Conservation (phyloP, 1,140 invertebrate species). For the Caenorhabditis tropicalis region DNA sequence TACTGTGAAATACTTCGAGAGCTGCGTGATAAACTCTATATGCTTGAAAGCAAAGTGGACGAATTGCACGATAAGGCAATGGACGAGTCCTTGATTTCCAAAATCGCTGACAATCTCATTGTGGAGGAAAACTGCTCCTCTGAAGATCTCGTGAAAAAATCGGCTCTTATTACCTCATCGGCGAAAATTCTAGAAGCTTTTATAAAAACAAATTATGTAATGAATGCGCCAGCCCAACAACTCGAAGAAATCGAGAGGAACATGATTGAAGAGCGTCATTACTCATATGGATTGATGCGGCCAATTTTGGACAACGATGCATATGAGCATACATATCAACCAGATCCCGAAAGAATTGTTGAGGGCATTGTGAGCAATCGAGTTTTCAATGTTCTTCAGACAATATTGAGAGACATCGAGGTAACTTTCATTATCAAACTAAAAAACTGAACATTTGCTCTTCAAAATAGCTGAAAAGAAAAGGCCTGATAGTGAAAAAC, state of each 20-base stretch:
- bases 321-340: background rate
- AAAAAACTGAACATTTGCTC: too few relatives aligned
- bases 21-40: conserved; percentile 3
- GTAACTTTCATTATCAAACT: too few relatives aligned
- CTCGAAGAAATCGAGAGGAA: background rate
- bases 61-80: conserved; percentile 13
- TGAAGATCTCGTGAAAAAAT: background rate
- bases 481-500: too few relatives aligned
- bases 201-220: background rate
- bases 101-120: conserved; percentile 17
- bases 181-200: background rate
- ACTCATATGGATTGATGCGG: background rate
- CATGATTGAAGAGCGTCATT: background rate
- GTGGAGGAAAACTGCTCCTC: background rate
- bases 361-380: conserved; percentile 4
- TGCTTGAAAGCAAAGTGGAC: background rate
- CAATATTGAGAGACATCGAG: background rate
- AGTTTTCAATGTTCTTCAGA: background rate
- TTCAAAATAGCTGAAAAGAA: too few relatives aligned
- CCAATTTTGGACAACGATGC: background rate
- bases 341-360: conserved; percentile 5
- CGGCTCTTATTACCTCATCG: background rate
- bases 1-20: background rate
- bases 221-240: background rate
- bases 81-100: background rate